Percentiles rank a stretch among this genome's conserved stretches.
phyloP scores from a whole-genome alignment of 2,888 invertebrate genomes.

The Phragmatobia fuliginosa region DNA sequence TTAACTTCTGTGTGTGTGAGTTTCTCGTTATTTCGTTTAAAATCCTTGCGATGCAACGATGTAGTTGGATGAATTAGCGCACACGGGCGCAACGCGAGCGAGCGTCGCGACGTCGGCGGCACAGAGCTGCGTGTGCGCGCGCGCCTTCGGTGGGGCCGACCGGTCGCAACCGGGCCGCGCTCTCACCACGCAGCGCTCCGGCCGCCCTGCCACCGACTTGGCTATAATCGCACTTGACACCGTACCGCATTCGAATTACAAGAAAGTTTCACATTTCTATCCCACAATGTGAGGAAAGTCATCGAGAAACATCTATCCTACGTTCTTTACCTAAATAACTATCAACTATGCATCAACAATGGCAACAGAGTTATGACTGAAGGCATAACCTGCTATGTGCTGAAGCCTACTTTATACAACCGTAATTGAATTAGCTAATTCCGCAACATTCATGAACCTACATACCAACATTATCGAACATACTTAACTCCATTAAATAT shows the following conservation, averaged over 20 bases:
- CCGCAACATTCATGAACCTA: constrained; percentile 54
- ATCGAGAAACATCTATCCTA: constrained; percentile 45
- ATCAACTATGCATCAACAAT: constrained; percentile 37
- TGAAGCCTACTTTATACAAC: constrained; percentile 64
- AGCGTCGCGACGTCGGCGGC: constrained; percentile 84
- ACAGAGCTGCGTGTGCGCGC: constrained; percentile 79
- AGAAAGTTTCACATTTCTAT: constrained; percentile 85
- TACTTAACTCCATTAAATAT: constrained; percentile 64
- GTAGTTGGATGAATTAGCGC: constrained; percentile 61
- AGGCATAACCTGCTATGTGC: constrained; percentile 36
- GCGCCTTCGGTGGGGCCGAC: constrained; percentile 82
- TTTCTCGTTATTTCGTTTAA: constrained; percentile 61
- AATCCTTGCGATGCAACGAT: constrained; percentile 60
- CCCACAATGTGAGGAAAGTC: constrained; percentile 69
- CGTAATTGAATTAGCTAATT: constrained; percentile 80
- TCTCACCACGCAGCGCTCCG: constrained; percentile 75
- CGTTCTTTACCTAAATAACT: constrained; percentile 38
- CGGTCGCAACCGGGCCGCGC: constrained; percentile 85
- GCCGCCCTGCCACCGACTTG: constrained; percentile 74
- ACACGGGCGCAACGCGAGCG: constrained; percentile 74
- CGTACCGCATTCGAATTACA: constrained; percentile 76
- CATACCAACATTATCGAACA: constrained; percentile 47
- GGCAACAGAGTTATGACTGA: constrained; percentile 47
- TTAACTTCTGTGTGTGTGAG: constrained; percentile 60
- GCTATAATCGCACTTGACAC: constrained; percentile 85